phyloP scores from a whole-genome alignment of 1,140 invertebrate genomes.

The Papilio glaucus region DNA sequence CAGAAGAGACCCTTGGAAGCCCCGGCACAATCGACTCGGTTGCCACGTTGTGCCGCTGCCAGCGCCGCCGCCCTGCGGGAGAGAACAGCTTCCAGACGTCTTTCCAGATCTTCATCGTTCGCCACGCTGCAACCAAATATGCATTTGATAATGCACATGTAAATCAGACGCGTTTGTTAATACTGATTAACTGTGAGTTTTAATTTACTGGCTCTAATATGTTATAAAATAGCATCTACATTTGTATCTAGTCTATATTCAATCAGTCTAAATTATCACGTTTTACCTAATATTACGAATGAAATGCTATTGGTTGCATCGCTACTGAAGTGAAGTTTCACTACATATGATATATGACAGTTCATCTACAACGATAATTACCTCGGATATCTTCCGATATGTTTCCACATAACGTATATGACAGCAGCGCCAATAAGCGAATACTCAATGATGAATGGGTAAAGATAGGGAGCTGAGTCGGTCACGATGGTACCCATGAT shows the following conservation, averaged over 20 bases:
- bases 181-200: conserved; percentile 3
- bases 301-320: conserved; percentile 35
- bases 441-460: conserved; percentile 98
- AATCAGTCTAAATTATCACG: neutral
- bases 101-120: conserved; percentile 93
- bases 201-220: conserved; percentile 1
- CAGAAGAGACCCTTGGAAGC: conserved; percentile 97
- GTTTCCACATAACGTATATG: conserved; percentile 98
- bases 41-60: conserved; percentile 90
- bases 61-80: conserved; percentile 92
- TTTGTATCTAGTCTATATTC: neutral
- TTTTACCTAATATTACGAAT: conserved; percentile 13
- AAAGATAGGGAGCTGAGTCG: conserved; percentile 95
- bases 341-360: conserved; percentile 24
- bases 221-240: conserved; percentile 8
- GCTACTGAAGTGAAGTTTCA: conserved; percentile 27
- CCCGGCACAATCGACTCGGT: conserved; percentile 95
- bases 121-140: conserved; percentile 86
- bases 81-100: conserved; percentile 92
- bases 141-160: conserved; percentile 52
- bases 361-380: conserved; percentile 57
- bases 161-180: conserved; percentile 54
- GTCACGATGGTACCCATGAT: conserved; percentile 97
- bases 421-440: conserved; percentile 98
- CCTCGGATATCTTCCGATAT: conserved; percentile 93